Percentiles rank a stretch among this genome's conserved stretches.
phyloP scores from a whole-genome alignment of 2,113 vertebrate species.

The Neomonachus schauinslandi region DNA sequence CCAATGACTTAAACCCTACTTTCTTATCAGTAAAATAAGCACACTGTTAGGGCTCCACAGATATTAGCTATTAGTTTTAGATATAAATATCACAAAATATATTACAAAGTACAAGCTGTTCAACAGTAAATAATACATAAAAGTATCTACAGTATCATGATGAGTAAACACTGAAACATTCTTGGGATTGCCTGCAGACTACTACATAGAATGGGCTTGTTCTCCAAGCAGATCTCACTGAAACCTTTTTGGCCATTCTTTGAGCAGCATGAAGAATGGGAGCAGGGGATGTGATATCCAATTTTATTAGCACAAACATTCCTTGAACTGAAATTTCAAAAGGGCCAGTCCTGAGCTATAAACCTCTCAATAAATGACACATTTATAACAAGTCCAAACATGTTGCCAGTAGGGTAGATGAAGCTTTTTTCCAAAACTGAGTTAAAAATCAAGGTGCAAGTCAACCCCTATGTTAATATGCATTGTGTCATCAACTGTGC shows the following conservation, averaged over 20 bases:
- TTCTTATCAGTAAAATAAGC: neutral
- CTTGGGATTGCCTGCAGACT: neutral
- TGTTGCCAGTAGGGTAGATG: neutral
- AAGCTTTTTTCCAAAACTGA: neutral
- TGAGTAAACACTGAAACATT: neutral
- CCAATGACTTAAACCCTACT: neutral
- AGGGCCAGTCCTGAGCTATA: neutral
- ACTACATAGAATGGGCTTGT: neutral
- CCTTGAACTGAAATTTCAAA: constrained; percentile 3
- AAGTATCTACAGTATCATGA: neutral
- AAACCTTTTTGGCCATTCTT: neutral
- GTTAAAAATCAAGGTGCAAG: neutral
- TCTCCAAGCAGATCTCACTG: neutral
- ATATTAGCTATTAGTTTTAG: neutral
- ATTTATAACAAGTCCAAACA: neutral
- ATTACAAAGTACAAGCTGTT: neutral
- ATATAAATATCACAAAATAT: neutral
- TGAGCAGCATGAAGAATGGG: neutral
- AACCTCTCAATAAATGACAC: neutral
- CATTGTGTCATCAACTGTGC: neutral
- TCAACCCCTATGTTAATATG: neutral
- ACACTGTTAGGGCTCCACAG: neutral
- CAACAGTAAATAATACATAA: neutral
- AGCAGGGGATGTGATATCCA: neutral
- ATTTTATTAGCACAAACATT: constrained; percentile 8